Evolutionary conservation across 2,888 invertebrate species (phyloP), one percentile per base, ranked within the genome.

Genomic region (Eupithecia inturbata): DNA sequence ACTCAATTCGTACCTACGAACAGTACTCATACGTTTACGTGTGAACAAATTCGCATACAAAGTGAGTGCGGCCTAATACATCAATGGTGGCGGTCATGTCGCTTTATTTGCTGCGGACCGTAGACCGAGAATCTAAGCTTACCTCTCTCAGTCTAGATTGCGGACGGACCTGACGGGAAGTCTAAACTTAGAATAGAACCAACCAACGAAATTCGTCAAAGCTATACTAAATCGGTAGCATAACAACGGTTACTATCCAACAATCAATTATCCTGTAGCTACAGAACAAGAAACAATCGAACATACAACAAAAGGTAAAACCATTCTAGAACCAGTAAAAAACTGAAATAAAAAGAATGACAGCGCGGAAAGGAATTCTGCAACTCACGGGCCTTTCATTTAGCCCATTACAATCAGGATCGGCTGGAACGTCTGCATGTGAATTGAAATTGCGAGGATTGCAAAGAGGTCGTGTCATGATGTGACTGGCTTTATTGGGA

Each of bases 261-360:
- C 22, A 57, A 26, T 22, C 22, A 53, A 53, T 53, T 57, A 57
- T 57, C 57, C 26, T n/a, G 57, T 14, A 57, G 4, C 26, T 14
- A 12, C 22, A 57, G 26, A 57, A 57, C 57, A 26, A 57, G 57
- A 36, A 57, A 63, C 19, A 31, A 26, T 6, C 28, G n/a, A 83
- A 82, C 78, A 80, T 80, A 79, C 77, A 74, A 85, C 79, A 83
- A 87, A 88, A 82, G 81, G 81, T 80, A 79, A 86, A 87, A 85
- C 84, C 85, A 88, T 89, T 91, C 88, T 87, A 85, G 80, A 85
- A 82, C 82, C 78, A 79, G 85, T 82, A 86, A 87, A n/a, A 85
- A 88, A 89, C 86, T 87, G 80, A 88, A 91, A 91, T 89, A 86
- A 88, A 91, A 89, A 84, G 87, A 87, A 88, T 91, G 91, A 91